These are phyloP conservation scores for Phrynosoma platyrhinos DNA, from an alignment of 2,113 vertebrate species.

Conservation along the genomic window DNA sequence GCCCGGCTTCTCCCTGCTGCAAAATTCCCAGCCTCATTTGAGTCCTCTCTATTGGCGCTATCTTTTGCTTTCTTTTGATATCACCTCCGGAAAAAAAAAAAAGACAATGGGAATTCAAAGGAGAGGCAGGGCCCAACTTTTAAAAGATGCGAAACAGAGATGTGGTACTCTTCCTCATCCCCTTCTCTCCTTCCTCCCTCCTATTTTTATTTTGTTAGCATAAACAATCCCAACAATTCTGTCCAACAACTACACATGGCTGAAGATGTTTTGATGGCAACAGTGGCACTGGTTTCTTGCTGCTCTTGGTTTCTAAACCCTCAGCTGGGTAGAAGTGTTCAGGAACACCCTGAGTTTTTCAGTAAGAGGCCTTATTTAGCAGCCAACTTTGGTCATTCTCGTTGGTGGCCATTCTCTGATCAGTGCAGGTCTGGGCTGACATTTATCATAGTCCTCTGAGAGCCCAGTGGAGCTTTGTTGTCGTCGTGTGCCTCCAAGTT, in stretches of 20 bases:
- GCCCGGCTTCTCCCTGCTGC: constrained; percentile 58
- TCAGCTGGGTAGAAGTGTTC: not conserved
- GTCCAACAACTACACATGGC: constrained; percentile 10
- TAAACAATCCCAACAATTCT: constrained; percentile 11
- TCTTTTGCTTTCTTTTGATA: constrained; percentile 20
- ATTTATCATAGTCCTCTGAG: too few relatives aligned
- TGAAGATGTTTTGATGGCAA: not conserved
- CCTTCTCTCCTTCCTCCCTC: not conserved
- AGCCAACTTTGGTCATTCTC: too few relatives aligned
- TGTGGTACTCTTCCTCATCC: not conserved
- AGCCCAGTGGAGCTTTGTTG: too few relatives aligned
- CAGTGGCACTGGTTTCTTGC: not conserved
- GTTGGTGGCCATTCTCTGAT: not conserved
- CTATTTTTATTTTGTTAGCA: constrained; percentile 32
- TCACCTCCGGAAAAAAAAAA: constrained; percentile 25
- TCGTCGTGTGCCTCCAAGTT: too few relatives aligned
- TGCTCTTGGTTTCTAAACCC: not conserved
- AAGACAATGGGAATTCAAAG: constrained; percentile 50
- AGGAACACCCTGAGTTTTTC: not conserved
- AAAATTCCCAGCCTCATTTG: constrained; percentile 72
- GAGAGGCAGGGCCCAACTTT: constrained; percentile 12
- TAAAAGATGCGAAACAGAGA: constrained; percentile 1
- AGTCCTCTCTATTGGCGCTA: constrained; percentile 72
- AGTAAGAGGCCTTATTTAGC: not conserved
- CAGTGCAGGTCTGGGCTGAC: not conserved